Percentiles rank a stretch among this genome's conserved stretches.
These are phyloP conservation scores for Rafetus swinhoei DNA, from an alignment of 2,113 vertebrate genomes.

Conservation along the genomic window DNA sequence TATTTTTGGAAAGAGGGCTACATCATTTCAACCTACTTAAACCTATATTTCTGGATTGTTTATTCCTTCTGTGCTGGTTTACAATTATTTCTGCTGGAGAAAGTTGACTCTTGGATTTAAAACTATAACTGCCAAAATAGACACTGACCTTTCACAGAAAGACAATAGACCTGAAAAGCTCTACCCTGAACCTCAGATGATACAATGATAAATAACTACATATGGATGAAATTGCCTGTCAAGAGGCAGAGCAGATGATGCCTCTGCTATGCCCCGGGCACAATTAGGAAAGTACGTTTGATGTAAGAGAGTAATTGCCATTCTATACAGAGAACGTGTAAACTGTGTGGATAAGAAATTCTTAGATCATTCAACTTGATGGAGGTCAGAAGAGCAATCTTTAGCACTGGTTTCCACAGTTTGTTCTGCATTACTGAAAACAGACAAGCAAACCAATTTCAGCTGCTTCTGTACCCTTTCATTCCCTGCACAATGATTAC, in stretches of 20 bases:
- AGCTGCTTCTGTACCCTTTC: background rate
- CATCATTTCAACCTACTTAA: fast-evolving
- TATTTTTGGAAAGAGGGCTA: background rate
- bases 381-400: background rate
- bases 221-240: background rate
- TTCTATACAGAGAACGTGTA: background rate
- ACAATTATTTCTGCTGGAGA: background rate
- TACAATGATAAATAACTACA: background rate
- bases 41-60: background rate
- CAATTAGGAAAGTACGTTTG: background rate
- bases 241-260: background rate
- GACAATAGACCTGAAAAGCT: background rate
- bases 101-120: background rate
- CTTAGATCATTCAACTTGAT: background rate
- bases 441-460: background rate
- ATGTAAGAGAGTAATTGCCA: background rate
- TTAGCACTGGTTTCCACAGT: background rate
- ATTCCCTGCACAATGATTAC: fast-evolving
- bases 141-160: background rate
- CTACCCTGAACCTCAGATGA: fast-evolving
- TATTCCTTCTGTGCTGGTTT: background rate
- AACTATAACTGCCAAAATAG: background rate
- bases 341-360: background rate
- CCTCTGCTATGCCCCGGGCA: fast-evolving
- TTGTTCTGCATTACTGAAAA: slow-evolving; percentile 8